phyloP scores from a whole-genome alignment of 2,888 invertebrate species.

The Caenorhabditis virilis region DNA sequence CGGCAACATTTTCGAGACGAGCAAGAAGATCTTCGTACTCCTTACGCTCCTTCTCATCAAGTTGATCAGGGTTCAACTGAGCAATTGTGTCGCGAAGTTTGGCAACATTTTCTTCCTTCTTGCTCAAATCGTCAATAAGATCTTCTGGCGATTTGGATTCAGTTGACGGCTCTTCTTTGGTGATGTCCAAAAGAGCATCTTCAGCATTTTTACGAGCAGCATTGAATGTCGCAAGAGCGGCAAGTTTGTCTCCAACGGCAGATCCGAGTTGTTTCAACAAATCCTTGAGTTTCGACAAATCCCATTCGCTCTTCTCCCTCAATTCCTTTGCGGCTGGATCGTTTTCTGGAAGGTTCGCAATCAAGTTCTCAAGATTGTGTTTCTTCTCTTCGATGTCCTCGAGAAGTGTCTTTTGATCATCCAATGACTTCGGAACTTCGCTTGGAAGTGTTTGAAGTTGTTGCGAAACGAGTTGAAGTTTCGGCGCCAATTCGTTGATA shows the following conservation, averaged over 20 bases:
- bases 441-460: constrained; percentile 29
- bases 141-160: constrained; percentile 23
- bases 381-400: constrained; percentile 36
- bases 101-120: constrained; percentile 27
- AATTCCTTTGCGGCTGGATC: constrained; percentile 35
- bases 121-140: constrained; percentile 21
- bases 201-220: constrained; percentile 49
- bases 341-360: constrained; percentile 29
- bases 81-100: constrained; percentile 31
- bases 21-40: constrained; percentile 43
- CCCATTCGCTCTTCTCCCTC: constrained; percentile 40
- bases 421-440: constrained; percentile 23
- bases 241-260: constrained; percentile 49
- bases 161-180: constrained; percentile 6
- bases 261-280: constrained; percentile 39
- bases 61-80: constrained; percentile 26
- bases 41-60: constrained; percentile 40
- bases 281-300: constrained; percentile 42
- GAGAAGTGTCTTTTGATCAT: constrained; percentile 36
- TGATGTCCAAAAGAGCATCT: constrained; percentile 40
- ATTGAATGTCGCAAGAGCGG: constrained; percentile 50
- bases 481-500: constrained; percentile 32
- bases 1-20: constrained; percentile 42
- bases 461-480: constrained; percentile 26
- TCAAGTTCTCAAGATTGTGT: constrained; percentile 33